Base-by-base conservation (phyloP, 2,113 vertebrate genomes). In the Garra rufa region DNA sequence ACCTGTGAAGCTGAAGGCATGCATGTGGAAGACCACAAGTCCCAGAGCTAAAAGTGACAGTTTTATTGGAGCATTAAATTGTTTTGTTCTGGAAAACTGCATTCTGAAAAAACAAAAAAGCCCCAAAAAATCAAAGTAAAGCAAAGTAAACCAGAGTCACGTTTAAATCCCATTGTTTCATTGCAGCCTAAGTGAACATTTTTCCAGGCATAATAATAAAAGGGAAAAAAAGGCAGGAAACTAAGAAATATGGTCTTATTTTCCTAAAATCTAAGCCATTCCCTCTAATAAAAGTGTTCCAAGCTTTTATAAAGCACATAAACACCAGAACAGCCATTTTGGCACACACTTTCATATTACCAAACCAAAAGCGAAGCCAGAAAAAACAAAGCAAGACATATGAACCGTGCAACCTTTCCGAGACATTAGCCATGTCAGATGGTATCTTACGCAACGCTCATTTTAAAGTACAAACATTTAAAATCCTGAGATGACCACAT, bases 381-480 rank as follows among this genome's bases (percentile, higher is more conserved):
- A 75, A 48, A 59, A 71, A 81, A 74, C 76, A 63, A 34, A 74
- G 67, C 2, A 50, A 65, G 28, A 65, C 67, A 80, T 61, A 41
- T 46, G 38, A 57, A 52, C 77, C 43, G 9, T 14, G 41, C 19
- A 24, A 81, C 55, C 77, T 85, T 81, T 85, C 69, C 11, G 41
- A 81, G 67, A 80, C 83, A 26, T 84, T 73, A 79, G 77, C 48
- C 28, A 65, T 74, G 81, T 48, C 9, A 28, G 4, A 75, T 24
- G 55, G 28, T 10, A 61, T 75, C 28, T 63, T 7, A 24, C 38
- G 44, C 43, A 69, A 69, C 1, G 21, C 77, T 75, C 55, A 21
- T 85, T 57, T 63, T 81, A 74, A 61, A 85, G 69, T 65, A 41
- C 55, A 75, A 85, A 81, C 79, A 85, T 81, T 74, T 75, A 21